Evolutionary conservation across 1,140 invertebrate species (phyloP), one percentile per base, ranked within the genome.

Genomic region (Globodera rostochiensis): DNA sequence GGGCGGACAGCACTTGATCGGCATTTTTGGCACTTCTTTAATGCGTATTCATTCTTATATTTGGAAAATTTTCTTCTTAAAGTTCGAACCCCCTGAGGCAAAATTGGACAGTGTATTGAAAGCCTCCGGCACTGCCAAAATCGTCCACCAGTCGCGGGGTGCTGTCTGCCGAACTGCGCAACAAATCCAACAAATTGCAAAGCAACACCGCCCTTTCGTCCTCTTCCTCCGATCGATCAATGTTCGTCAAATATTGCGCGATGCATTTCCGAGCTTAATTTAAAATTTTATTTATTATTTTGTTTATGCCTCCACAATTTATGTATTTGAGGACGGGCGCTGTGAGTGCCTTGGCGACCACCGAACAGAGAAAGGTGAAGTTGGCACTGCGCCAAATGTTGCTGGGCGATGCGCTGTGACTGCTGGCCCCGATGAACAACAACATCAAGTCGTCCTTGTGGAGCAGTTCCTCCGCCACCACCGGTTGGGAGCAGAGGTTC

Each of bases 191-290:
- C 50, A 98, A 94, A 15, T 96, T 96, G 53, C 97, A 95, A 92
- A 98, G 96, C 95, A 98, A 98, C 91, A 98, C 96, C 15, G 97
- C 95, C 83, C 97, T 93, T 91, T 98, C 96, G 86, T 97, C 47
- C 15, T 91, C n/a, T 95, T 94, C 45, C 21, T 80, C 60, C 86
- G 97, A 91, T 90, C 97, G 93, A 92, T 96, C 94, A 94, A 98
- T 96, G 91, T 98, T 98, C 90, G 98, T 96, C 86, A 98, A 94
- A 91, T 96, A 98, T 74, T 95, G 92, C 76, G 93, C 93, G 83
- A 98, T 94, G 92, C 97, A 99, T 79, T 94, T 94, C 92, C 98
- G 98, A 91, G 94, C 95, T 98, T 90, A 21, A 93, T 70, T 36
- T 36, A 76, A 76, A 36, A 1, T 2, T 64, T 76, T 76, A 15